Percentiles rank a stretch among this genome's conserved stretches.
Conservation (phyloP, 1,140 invertebrate species). For the Galleria mellonella region DNA sequence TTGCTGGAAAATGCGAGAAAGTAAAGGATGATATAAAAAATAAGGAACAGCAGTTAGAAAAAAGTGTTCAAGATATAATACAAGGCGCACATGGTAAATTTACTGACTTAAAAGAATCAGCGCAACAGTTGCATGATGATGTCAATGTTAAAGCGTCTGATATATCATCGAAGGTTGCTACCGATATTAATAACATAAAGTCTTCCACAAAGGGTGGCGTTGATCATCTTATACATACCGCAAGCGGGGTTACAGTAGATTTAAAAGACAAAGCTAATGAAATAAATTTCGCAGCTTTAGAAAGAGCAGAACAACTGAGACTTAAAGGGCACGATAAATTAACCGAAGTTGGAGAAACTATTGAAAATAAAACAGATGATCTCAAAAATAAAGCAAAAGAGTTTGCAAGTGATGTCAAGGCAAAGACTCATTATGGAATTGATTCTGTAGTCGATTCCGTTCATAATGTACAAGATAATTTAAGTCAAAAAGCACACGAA, state of each 20-base stretch:
- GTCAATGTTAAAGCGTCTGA: constrained; percentile 23
- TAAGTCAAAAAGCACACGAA: constrained; percentile 26
- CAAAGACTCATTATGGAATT: constrained; percentile 12
- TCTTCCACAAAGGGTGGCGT: constrained; percentile 30
- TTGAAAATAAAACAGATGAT: constrained; percentile 22
- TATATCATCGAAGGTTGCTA: constrained; percentile 26
- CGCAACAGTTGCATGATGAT: constrained; percentile 28
- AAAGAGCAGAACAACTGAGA: constrained; percentile 48
- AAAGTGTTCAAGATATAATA: constrained; percentile 22
- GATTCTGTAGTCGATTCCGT: constrained; percentile 20
- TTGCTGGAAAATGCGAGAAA: constrained; percentile 31
- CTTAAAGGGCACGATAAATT: constrained; percentile 27
- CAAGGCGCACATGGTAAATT: constrained; percentile 26
- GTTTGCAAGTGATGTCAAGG: constrained; percentile 10
- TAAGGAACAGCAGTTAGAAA: constrained; percentile 35
- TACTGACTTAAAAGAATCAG: constrained; percentile 25
- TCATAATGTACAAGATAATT: constrained; percentile 23
- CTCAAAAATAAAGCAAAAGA: constrained; percentile 23
- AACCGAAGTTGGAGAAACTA: constrained; percentile 16
- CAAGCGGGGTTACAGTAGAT: constrained; percentile 28
- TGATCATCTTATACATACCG: constrained; percentile 22
- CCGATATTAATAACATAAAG: constrained; percentile 37
- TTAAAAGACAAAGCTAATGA: constrained; percentile 37
- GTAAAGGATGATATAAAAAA: constrained; percentile 37
- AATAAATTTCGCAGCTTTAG: constrained; percentile 48